Evolutionary conservation across 1,140 invertebrate species (phyloP).

Genomic region (Trachelipus rathkii): DNA sequence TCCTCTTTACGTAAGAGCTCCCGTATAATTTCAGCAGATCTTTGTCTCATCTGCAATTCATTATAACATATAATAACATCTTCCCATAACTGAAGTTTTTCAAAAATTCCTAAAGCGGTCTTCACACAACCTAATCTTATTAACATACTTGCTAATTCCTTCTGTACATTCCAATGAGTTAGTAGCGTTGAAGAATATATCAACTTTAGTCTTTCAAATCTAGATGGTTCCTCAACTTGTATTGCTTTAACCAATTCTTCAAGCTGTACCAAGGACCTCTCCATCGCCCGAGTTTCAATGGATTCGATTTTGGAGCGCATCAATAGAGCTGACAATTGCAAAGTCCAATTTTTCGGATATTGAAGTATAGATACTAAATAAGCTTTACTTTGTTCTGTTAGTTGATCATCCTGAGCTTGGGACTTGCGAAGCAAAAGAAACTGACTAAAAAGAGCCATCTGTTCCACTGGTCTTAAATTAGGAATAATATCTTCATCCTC

Average conservation of each 20-base stretch:
- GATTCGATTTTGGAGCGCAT: conserved; percentile 71
- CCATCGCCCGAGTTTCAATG: conserved; percentile 62
- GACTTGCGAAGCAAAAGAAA: conserved; percentile 51
- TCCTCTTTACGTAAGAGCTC: conserved; percentile 74
- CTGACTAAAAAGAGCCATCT: conserved; percentile 67
- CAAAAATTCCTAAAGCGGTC: conserved; percentile 78
- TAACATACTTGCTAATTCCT: conserved; percentile 71
- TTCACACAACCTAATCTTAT: conserved; percentile 75
- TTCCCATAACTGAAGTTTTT: conserved; percentile 80
- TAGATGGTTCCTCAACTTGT: conserved; percentile 51
- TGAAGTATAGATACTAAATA: conserved; percentile 51
- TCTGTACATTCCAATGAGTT: conserved; percentile 64
- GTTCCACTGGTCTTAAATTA: conserved; percentile 67
- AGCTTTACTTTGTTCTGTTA: conserved; percentile 41
- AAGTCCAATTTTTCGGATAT: conserved; percentile 47
- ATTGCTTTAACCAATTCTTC: conserved; percentile 66
- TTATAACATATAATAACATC: conserved; percentile 88
- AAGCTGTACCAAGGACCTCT: conserved; percentile 79
- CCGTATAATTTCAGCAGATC: conserved; percentile 77
- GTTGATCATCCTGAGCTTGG: conserved; percentile 33
- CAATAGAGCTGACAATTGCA: conserved; percentile 39
- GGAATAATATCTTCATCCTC: conserved; percentile 51
- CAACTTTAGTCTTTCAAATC: conserved; percentile 54
- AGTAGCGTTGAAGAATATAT: conserved; percentile 57
- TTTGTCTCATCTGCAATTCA: conserved; percentile 72